Percentiles rank a stretch among this genome's conserved stretches.
These are phyloP conservation scores for Drosophila bipectinata DNA, from an alignment of 1,140 invertebrate species.

Conservation along the genomic window DNA sequence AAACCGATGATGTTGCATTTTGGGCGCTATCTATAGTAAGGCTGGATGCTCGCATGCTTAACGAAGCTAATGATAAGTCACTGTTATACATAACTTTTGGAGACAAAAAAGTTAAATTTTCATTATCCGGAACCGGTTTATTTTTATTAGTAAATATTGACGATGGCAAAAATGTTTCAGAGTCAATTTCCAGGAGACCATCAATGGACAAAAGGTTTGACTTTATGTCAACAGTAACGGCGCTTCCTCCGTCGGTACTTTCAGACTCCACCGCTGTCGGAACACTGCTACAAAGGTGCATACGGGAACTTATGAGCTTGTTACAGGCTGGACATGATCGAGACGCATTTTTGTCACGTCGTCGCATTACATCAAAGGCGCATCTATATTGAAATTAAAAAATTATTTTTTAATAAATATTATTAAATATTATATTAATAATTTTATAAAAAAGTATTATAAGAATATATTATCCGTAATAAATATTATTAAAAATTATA, in stretches of 20 bases:
- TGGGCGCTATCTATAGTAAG: constrained; percentile 74
- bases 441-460: too few species aligned
- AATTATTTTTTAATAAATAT: background rate
- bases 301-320: constrained; percentile 86
- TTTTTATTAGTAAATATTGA: constrained; percentile 47
- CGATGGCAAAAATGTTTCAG: constrained; percentile 37
- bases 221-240: constrained; percentile 33
- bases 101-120: constrained; percentile 51
- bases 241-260: constrained; percentile 46
- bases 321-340: constrained; percentile 87
- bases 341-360: constrained; percentile 87
- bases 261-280: constrained; percentile 14
- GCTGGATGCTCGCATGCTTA: constrained; percentile 78
- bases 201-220: constrained; percentile 40
- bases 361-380: constrained; percentile 88
- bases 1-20: constrained; percentile 81
- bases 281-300: constrained; percentile 75
- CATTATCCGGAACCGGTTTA: constrained; percentile 39
- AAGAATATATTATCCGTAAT: too few species aligned
- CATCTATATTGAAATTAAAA: constrained; percentile 85
- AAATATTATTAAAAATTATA: too few species aligned
- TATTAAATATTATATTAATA: too few species aligned
- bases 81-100: constrained; percentile 69
- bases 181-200: constrained; percentile 35
- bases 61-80: constrained; percentile 76